A percentile compares a stretch with the other conserved stretches of the same genome.
Evolutionary conservation across 1,140 invertebrate species (phyloP).

Genomic region (Anagrus nilaparvatae): DNA sequence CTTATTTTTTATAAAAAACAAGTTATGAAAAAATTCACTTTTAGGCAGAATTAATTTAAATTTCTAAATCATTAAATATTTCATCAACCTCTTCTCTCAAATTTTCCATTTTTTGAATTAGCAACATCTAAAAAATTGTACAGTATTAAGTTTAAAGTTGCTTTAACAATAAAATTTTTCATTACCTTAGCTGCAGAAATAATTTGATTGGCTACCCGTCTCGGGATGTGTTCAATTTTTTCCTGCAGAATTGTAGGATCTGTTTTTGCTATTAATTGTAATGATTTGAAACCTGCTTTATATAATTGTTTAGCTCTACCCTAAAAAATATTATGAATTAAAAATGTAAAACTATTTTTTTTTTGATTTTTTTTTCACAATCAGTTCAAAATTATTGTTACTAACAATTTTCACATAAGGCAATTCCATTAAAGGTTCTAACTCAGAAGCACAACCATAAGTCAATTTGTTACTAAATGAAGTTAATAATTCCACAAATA

Average conservation of each 20-base stretch:
- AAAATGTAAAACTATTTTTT: conserved; percentile 13
- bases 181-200: conserved; percentile 73
- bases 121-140: conserved; percentile 52
- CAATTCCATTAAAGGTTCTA: conserved; percentile 72
- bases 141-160: background rate
- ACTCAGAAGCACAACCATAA: conserved; percentile 60
- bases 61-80: conserved; percentile 47
- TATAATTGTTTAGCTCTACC: conserved; percentile 74
- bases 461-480: conserved; percentile 60
- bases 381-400: too few relatives aligned
- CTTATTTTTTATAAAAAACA: too few relatives aligned
- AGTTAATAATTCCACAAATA: conserved; percentile 60
- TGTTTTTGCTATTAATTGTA: conserved; percentile 66
- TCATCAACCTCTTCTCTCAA: conserved; percentile 69
- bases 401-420: conserved; percentile 71
- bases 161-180: background rate
- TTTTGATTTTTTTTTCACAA: too few relatives aligned
- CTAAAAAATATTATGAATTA: conserved; percentile 37
- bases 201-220: conserved; percentile 61
- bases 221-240: conserved; percentile 56
- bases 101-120: conserved; percentile 70
- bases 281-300: conserved; percentile 66
- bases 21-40: too few relatives aligned
- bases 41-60: conserved; percentile 20
- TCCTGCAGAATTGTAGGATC: conserved; percentile 51